phyloP scores from a whole-genome alignment of 2,797 vertebrate species.

The Enteromius mattozi region DNA sequence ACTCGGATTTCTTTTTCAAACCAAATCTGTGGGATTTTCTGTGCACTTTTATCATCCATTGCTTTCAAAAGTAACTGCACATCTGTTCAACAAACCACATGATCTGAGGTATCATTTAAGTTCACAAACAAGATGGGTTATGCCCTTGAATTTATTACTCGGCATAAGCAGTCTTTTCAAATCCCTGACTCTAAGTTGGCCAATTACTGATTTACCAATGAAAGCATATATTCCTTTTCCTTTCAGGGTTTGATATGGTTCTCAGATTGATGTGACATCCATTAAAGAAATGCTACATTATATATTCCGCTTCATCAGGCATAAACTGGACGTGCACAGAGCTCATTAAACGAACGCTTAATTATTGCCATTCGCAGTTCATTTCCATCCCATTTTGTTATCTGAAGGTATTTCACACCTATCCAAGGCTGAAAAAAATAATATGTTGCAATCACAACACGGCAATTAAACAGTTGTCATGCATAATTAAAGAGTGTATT shows the following conservation, averaged over 20 bases:
- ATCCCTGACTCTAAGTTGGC: neutral
- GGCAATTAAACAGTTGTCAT: constrained; percentile 28
- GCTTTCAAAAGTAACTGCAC: neutral
- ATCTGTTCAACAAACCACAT: neutral
- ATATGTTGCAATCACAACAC: constrained; percentile 22
- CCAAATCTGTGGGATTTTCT: neutral
- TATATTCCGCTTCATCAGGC: constrained; percentile 16
- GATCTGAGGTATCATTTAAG: neutral
- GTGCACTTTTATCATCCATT: neutral
- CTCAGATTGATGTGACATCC: constrained; percentile 35
- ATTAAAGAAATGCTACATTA: constrained; percentile 1
- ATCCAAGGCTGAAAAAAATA: neutral
- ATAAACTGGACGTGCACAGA: neutral
- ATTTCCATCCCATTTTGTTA: constrained; percentile 26
- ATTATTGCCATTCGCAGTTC: constrained; percentile 14
- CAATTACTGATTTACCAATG: neutral
- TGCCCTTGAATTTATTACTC: neutral
- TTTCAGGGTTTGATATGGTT: constrained; percentile 6
- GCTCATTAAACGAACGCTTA: constrained; percentile 30
- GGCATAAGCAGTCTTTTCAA: neutral
- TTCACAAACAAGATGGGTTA: neutral
- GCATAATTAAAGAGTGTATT: constrained; percentile 30
- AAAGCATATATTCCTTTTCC: neutral
- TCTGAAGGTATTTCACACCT: constrained; percentile 28
- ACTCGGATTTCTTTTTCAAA: neutral